phyloP scores from a whole-genome alignment of 2,888 invertebrate species.

The Geotrupes spiniger region DNA sequence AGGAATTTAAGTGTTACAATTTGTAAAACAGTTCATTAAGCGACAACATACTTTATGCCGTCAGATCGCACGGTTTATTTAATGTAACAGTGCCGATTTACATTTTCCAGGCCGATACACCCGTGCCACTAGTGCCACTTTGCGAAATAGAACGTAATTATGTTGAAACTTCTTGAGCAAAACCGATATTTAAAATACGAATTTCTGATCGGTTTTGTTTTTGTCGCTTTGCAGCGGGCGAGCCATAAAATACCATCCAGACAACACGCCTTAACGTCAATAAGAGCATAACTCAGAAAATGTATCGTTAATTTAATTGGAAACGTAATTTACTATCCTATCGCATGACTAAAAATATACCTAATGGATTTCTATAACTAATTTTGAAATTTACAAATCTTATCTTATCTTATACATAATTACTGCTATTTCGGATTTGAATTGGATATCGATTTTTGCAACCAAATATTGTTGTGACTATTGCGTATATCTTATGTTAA shows the following conservation, averaged over 20 bases:
- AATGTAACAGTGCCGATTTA: not conserved
- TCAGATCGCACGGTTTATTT: not conserved
- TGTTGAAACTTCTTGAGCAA: too few relatives aligned
- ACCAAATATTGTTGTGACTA: too few relatives aligned
- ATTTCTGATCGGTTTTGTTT: not conserved
- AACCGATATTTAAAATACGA: too few relatives aligned
- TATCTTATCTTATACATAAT: too few relatives aligned
- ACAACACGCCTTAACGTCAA: slow-evolving; percentile 5
- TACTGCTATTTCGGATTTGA: too few relatives aligned
- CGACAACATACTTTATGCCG: not conserved
- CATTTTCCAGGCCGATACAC: not conserved
- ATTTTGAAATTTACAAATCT: not conserved
- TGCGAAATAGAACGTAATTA: too few relatives aligned
- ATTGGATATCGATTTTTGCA: too few relatives aligned
- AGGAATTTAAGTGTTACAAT: slow-evolving; percentile 5
- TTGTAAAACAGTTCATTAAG: not conserved
- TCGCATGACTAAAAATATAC: slow-evolving; percentile 10
- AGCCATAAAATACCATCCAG: slow-evolving; percentile 5
- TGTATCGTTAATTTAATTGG: slow-evolving; percentile 14
- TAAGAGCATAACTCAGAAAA: slow-evolving; percentile 8
- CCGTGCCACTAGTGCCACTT: not conserved
- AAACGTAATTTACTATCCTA: slow-evolving; percentile 11
- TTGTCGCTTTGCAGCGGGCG: not conserved
- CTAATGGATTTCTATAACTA: slow-evolving; percentile 6
- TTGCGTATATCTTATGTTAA: too few relatives aligned